phyloP scores from a whole-genome alignment of 2,797 vertebrate species.

The Myotis pilosus region DNA sequence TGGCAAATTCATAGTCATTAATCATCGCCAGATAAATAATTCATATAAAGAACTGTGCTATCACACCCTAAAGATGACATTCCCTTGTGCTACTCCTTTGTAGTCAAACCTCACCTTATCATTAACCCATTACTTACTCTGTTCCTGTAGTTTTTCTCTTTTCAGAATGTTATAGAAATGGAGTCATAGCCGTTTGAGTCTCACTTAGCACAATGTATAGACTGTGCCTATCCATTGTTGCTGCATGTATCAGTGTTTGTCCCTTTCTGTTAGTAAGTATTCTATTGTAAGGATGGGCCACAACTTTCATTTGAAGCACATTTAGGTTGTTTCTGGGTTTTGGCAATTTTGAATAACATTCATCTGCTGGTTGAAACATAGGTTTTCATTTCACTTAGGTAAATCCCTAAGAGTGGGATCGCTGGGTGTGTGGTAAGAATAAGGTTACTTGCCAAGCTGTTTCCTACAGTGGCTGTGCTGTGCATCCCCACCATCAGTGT shows the following conservation, averaged over 20 bases:
- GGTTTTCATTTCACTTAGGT: not conserved
- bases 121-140: not conserved
- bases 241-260: not conserved
- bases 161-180: not conserved
- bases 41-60: not conserved
- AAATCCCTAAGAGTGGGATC: not conserved
- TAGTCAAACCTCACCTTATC: not conserved
- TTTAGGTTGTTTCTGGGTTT: not conserved
- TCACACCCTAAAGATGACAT: not conserved
- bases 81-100: not conserved
- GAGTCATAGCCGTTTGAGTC: not conserved
- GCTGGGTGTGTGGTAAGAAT: not conserved
- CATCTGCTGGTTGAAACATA: not conserved
- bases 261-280: not conserved
- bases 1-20: not conserved
- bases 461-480: not conserved
- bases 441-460: not conserved
- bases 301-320: not conserved
- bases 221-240: not conserved
- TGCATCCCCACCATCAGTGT: not conserved
- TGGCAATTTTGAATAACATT: not conserved
- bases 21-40: not conserved
- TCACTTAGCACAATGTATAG: not conserved
- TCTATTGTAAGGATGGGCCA: not conserved
- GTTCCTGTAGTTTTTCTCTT: not conserved